Evolutionary conservation across 2,797 vertebrate genomes (phyloP).

Genomic region (Uromys caudimaculatus): DNA sequence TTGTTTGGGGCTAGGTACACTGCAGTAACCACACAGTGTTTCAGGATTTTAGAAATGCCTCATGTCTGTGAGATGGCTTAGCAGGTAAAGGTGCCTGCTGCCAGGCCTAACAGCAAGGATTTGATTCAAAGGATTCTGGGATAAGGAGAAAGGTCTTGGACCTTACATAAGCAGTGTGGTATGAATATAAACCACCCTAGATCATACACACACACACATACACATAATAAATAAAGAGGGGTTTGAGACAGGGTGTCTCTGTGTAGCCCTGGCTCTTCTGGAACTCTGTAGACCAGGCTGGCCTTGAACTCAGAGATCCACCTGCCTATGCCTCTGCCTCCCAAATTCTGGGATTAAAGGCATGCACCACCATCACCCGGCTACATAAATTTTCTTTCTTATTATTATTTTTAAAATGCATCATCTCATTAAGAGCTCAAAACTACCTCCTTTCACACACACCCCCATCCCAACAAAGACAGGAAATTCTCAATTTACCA

Average conservation of each 20-base stretch:
- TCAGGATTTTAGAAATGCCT: not conserved
- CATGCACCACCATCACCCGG: not conserved
- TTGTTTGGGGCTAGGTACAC: not conserved
- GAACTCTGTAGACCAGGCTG: not conserved
- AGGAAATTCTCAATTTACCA: slow-evolving; percentile 74
- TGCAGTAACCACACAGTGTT: not conserved
- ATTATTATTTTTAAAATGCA: not conserved
- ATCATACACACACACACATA: not conserved
- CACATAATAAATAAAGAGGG: not conserved
- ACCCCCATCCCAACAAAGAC: slow-evolving; percentile 61
- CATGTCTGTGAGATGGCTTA: not conserved
- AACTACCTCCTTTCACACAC: not conserved
- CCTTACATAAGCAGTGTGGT: not conserved
- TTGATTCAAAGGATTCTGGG: not conserved
- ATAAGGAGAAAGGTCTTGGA: not conserved
- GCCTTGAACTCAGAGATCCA: not conserved
- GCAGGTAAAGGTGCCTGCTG: not conserved
- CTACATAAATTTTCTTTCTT: not conserved
- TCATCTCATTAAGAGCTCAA: slow-evolving; percentile 30
- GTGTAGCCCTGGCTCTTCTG: not conserved
- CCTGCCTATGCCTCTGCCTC: not conserved
- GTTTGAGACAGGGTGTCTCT: not conserved
- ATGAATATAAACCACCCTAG: too few relatives aligned
- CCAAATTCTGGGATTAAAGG: not conserved
- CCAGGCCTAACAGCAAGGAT: not conserved